Conservation (phyloP, 2,888 invertebrate species). For the Anaspis maculata region DNA sequence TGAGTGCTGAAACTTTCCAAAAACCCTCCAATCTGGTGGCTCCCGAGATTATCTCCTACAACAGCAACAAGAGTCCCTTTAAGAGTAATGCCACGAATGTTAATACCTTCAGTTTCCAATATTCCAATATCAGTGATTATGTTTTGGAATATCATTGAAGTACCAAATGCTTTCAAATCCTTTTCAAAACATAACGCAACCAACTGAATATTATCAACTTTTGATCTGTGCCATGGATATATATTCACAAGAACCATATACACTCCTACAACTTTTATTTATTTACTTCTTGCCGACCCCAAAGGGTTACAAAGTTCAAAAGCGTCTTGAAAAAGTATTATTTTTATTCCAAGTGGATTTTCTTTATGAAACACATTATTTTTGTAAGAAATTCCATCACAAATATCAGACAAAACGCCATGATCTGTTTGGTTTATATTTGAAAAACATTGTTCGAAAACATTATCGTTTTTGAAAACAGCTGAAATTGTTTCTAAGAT, state of each 20-base stretch:
- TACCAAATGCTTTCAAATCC: slow-evolving; percentile 20
- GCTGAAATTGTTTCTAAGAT: neutral
- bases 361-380: no score
- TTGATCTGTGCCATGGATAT: slow-evolving; percentile 17
- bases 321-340: slow-evolving; percentile 28
- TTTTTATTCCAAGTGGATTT: no score
- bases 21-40: slow-evolving; percentile 23
- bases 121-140: slow-evolving; percentile 20
- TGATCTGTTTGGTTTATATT: neutral
- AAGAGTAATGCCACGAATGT: slow-evolving; percentile 7
- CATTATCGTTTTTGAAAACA: slow-evolving; percentile 1
- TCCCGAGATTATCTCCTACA: slow-evolving; percentile 17
- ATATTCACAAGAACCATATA: slow-evolving; percentile 27
- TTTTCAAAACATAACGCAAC: slow-evolving; percentile 24
- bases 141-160: slow-evolving; percentile 16
- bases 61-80: slow-evolving; percentile 22
- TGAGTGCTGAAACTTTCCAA: no score
- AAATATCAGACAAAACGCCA: slow-evolving; percentile 3
- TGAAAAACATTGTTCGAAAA: neutral
- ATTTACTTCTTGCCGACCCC: slow-evolving; percentile 23
- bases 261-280: slow-evolving; percentile 26
- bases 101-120: slow-evolving; percentile 21
- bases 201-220: slow-evolving; percentile 23
- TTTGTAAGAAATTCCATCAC: slow-evolving; percentile 11
- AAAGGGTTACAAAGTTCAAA: slow-evolving; percentile 29